Evolutionary conservation across 2,113 vertebrate genomes (phyloP).

Genomic region (Terrapene triunguis): DNA sequence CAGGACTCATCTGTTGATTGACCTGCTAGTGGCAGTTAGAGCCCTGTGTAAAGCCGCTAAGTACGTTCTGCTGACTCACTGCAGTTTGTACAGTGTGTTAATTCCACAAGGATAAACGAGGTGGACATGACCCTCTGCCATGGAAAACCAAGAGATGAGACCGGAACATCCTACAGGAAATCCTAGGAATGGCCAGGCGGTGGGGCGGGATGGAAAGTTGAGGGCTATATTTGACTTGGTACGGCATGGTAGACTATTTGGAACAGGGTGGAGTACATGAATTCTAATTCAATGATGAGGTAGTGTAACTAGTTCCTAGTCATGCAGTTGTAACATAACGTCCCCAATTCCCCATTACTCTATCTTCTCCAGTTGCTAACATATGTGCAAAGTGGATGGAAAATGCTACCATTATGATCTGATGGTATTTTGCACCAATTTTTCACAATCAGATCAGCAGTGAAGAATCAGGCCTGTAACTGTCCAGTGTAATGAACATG

Average conservation of each 20-base stretch:
- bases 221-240: neutral
- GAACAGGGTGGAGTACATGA: neutral
- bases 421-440: neutral
- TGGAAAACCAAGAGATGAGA: neutral
- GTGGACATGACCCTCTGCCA: neutral
- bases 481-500: neutral
- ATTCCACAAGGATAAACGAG: neutral
- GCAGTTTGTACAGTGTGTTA: neutral
- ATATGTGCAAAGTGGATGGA: neutral
- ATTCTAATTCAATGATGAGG: neutral
- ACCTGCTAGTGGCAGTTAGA: neutral
- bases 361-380: neutral
- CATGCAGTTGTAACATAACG: neutral
- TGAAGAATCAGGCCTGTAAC: neutral
- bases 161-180: conserved; percentile 56
- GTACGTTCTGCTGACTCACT: conserved; percentile 3
- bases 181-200: neutral
- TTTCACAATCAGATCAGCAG: neutral
- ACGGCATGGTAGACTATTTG: neutral
- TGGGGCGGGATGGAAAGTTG: neutral
- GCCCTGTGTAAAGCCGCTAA: neutral
- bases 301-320: neutral
- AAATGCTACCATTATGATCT: neutral
- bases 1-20: neutral
- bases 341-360: neutral